phyloP scores from a whole-genome alignment of 2,888 invertebrate genomes.

The Pimpla rufipes region DNA sequence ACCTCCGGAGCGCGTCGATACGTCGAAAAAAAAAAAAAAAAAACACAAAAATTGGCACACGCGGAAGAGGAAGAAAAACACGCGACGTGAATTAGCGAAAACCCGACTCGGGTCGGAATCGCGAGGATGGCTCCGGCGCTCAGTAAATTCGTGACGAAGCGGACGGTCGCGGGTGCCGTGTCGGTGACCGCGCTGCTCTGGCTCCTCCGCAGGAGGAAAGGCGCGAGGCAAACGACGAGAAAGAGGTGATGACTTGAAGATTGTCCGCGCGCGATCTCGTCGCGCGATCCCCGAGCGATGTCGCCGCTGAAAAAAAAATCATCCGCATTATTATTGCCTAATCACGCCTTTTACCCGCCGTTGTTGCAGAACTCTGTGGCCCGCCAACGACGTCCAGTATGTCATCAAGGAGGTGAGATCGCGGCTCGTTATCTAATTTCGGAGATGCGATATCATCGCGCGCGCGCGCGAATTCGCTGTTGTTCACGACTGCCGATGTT shows the following conservation, averaged over 20 bases:
- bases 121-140: slow-evolving; percentile 90
- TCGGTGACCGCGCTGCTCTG: slow-evolving; percentile 86
- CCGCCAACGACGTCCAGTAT: slow-evolving; percentile 92
- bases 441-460: neutral
- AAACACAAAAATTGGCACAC: too few species aligned
- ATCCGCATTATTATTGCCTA: slow-evolving; percentile 9
- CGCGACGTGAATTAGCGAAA: too few species aligned
- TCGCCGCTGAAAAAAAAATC: neutral
- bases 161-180: slow-evolving; percentile 89
- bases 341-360: slow-evolving; percentile 48
- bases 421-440: neutral
- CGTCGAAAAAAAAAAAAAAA: neutral
- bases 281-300: neutral
- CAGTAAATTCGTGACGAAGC: slow-evolving; percentile 91
- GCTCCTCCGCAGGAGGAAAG: slow-evolving; percentile 76
- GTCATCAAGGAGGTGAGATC: slow-evolving; percentile 89
- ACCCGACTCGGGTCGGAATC: neutral
- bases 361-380: slow-evolving; percentile 86
- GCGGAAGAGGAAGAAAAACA: neutral
- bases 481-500: too few species aligned
- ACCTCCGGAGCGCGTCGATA: slow-evolving; percentile 8
- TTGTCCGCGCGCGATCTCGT: too few species aligned
- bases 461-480: too few species aligned
- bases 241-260: slow-evolving; percentile 64
- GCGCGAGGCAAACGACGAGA: slow-evolving; percentile 72